Base-by-base conservation (phyloP, 2,888 invertebrate species). In the Teleiodes luculella region DNA sequence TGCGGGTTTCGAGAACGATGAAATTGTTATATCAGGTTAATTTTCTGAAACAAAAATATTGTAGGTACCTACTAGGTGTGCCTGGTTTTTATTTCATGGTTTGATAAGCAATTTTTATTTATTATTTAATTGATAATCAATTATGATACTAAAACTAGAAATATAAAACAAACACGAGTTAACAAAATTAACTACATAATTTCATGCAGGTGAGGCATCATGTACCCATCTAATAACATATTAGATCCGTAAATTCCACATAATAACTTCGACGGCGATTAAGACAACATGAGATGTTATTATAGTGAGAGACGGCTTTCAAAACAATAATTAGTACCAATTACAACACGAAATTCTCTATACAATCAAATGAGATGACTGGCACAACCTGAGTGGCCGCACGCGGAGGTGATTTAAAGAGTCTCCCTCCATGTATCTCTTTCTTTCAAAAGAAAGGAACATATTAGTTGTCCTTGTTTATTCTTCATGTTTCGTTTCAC, bases 291-390 rank as follows among this genome's bases (percentile, higher is more conserved):
- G 63, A 64, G 65, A 62, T 71, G 68, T 74, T 67, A 70, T 70
- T 72, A 68, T 67, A 70, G 62, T 70, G 67, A 68, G 59, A 74
- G 72, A 74, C 70, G 74, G 73, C 70, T 76, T 72, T 80, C 75
- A 78, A 85, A 86, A 86, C 79, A 85, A 80, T 85, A 86, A 86
- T 88, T 86, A 86, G 79, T 76, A 80, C 78, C 81, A 86, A 86
- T 88, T 87, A 87, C 80, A 71, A 73, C 73, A 80, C 77, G 76
- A 79, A 80, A 79, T 78, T 82, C 74, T 75, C 72, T 78, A 67
- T 67, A 85, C 83, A 87, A 88, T 89, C 86, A 87, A 87, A 86
- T 81, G 72, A 72, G 74, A 89, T 89, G 89, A 89, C 88, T 87
- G 72, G 86, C 83, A 79, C 59, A 77, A 80, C 72, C 78, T 67